phyloP scores from a whole-genome alignment of 2,888 invertebrate species.

The Onthophagus sagittarius region DNA sequence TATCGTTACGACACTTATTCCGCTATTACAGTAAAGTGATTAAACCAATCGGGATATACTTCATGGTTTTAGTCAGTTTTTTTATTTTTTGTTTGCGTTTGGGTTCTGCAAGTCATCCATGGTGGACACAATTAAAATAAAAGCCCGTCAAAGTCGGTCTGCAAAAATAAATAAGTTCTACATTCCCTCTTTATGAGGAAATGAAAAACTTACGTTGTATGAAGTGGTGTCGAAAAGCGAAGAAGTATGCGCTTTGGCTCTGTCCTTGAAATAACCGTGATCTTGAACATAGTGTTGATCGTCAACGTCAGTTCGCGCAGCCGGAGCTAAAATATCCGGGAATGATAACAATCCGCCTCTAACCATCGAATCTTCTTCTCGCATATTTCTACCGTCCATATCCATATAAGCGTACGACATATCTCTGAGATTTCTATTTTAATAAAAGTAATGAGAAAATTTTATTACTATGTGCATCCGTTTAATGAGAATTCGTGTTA shows the following conservation, averaged over 20 bases:
- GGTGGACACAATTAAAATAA: constrained; percentile 14
- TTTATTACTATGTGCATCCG: too few species aligned
- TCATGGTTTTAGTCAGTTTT: not conserved
- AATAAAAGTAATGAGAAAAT: too few species aligned
- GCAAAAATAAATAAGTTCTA: constrained; percentile 9
- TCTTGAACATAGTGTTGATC: constrained; percentile 40
- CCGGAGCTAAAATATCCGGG: constrained; percentile 47
- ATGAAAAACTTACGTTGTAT: constrained; percentile 35
- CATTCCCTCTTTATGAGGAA: not conserved
- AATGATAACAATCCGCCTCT: constrained; percentile 43
- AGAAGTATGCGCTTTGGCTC: constrained; percentile 37
- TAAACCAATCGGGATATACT: not conserved
- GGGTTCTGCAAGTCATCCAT: constrained; percentile 20
- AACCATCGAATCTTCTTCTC: constrained; percentile 34
- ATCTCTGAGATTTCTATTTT: constrained; percentile 33
- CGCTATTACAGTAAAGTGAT: constrained; percentile 3
- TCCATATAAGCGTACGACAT: constrained; percentile 36
- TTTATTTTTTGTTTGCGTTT: constrained; percentile 1
- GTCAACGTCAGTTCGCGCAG: constrained; percentile 36
- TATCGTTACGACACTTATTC: constrained; percentile 3
- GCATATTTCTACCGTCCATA: constrained; percentile 10
- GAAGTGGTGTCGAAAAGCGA: constrained; percentile 39
- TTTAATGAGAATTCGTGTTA: not conserved
- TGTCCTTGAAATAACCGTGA: constrained; percentile 39
- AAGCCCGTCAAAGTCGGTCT: constrained; percentile 21